Base-by-base conservation (phyloP, 2,888 invertebrate genomes). In the Macrophya annulata region DNA sequence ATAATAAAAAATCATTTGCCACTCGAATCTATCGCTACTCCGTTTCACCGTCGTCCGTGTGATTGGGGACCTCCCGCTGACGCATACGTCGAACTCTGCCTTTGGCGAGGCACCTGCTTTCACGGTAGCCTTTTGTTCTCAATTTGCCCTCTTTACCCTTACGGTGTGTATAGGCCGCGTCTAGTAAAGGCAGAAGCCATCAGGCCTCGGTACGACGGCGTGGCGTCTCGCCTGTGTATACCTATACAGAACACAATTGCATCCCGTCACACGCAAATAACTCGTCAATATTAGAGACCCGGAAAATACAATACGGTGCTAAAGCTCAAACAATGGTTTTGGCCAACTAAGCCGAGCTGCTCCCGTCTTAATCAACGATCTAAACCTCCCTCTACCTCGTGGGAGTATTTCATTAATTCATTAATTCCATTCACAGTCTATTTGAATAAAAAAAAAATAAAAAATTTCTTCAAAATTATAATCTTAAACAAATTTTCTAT, bases 61-160 rank as follows among this genome's bases (percentile, higher is more conserved):
- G 89, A 90, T 90, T 89, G 89, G 87, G 85, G 89, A 88, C 88
- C 89, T 88, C 90, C 90, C 87, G 89, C 81, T 87, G 89, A 88
- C 88, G 87, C 65, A 85, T 86, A 88, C 88, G 88, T 89, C 88
- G 88, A 89, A 88, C 87, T 87, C 89, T 87, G 84, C 77, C 82
- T 86, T 89, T 87, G 85, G 87, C 86, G 86, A 88, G 90, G 89
- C 90, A 90, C 90, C 89, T 90, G 90, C 89, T 90, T 87, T 81
- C 65, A 84, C 37, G 86, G 81, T 79, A 82, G 71, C 59, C 86
- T 87, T 87, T 88, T 87, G 86, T 88, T 59, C 83, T 83, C 68
- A 68, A 83, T 83, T 83, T 83, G 51, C 83, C 83, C 83, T 83
- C 83, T 83, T 71, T 85, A 85, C 79, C 85, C 85, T 62, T 85